Conservation (phyloP, 1,140 invertebrate genomes). For the Platyscapa corneri region DNA sequence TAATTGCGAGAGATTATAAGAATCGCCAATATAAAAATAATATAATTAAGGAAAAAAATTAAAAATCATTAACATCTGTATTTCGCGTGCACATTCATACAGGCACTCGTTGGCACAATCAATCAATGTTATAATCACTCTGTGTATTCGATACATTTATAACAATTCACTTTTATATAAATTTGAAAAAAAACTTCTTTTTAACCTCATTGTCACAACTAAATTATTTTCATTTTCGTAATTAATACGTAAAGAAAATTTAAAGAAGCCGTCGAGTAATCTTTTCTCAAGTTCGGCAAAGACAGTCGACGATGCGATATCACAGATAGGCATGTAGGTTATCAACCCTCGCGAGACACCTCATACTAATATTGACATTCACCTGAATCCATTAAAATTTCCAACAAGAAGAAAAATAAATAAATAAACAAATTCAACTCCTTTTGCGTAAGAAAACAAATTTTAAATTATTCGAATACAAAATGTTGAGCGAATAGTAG, state of each 20-base stretch:
- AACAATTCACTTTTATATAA: conserved; percentile 32
- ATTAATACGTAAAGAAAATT: conserved; percentile 19
- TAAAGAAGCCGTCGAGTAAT: conserved; percentile 34
- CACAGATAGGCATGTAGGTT: conserved; percentile 46
- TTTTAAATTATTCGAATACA: no score
- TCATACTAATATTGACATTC: neutral
- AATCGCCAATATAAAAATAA: neutral
- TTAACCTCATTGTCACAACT: neutral
- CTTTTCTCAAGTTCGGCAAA: conserved; percentile 36
- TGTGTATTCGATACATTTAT: conserved; percentile 33
- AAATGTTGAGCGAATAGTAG: neutral
- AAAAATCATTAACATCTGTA: conserved; percentile 11
- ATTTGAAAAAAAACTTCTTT: conserved; percentile 16
- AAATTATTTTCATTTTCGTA: conserved; percentile 12
- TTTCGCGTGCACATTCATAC: neutral
- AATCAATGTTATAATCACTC: conserved; percentile 10
- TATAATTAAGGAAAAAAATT: conserved; percentile 3
- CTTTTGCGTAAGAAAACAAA: neutral
- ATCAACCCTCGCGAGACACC: conserved; percentile 34
- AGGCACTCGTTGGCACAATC: neutral
- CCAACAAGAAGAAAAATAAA: no score
- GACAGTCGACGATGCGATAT: conserved; percentile 48
- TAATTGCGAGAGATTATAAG: conserved; percentile 6
- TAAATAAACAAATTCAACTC: neutral
- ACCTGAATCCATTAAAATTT: neutral